phyloP scores from a whole-genome alignment of 2,113 vertebrate species.

The Tursiops truncatus region DNA sequence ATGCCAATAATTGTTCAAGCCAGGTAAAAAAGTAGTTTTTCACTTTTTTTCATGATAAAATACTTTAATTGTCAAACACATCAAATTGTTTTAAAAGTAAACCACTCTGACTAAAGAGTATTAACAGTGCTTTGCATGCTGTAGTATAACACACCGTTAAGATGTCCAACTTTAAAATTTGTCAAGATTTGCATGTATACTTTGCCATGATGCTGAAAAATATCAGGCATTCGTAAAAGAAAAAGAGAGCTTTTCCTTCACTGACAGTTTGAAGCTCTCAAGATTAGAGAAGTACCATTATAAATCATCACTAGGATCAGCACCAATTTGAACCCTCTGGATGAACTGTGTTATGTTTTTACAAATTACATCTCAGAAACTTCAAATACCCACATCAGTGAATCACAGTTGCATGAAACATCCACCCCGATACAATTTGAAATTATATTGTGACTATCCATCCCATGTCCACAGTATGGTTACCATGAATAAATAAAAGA shows the following conservation, averaged over 20 bases:
- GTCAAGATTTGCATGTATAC: background rate
- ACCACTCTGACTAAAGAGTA: background rate
- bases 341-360: background rate
- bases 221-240: background rate
- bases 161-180: background rate
- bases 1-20: background rate
- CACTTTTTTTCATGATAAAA: background rate
- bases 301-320: background rate
- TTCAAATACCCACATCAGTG: background rate
- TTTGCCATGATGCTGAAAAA: background rate
- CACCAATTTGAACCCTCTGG: background rate
- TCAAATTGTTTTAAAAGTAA: background rate
- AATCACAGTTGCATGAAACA: background rate
- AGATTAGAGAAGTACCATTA: background rate
- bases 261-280: background rate
- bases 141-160: background rate
- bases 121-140: background rate
- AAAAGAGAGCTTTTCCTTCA: background rate
- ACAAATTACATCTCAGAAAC: background rate
- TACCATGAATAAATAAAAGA: background rate
- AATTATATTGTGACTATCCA: background rate
- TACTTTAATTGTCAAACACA: background rate
- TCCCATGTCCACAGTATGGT: background rate
- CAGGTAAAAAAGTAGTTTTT: background rate
- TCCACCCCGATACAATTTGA: background rate